phyloP scores from a whole-genome alignment of 23 tunicate genomes.

The Aplidium turbinatum region DNA sequence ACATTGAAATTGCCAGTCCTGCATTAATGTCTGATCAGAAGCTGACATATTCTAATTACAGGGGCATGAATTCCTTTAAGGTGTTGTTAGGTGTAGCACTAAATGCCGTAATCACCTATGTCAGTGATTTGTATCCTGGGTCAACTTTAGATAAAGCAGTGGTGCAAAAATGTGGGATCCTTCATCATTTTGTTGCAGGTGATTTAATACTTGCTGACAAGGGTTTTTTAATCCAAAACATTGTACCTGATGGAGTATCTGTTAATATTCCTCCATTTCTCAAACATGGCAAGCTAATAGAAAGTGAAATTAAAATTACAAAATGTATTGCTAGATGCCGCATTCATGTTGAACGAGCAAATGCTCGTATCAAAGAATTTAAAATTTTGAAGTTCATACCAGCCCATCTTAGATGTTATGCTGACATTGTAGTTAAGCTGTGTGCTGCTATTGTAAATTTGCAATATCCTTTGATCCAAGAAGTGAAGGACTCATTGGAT shows the following conservation, averaged over 20 bases:
- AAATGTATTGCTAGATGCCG: conserved; percentile 13
- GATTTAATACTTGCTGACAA: conserved; percentile 11
- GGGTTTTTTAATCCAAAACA: conserved; percentile 2
- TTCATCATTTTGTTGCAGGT: conserved; percentile 20
- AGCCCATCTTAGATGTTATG: background rate
- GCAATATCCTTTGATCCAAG: conserved; percentile 2
- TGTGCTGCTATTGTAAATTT: conserved; percentile 1
- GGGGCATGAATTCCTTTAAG: background rate
- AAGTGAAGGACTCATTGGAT: no score
- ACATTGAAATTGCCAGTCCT: background rate
- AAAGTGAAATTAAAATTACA: background rate
- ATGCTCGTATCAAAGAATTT: background rate
- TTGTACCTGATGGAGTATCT: background rate
- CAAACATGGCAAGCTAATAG: conserved; percentile 12
- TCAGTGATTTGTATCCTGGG: conserved; percentile 1
- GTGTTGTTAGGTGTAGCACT: background rate
- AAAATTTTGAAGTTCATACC: conserved; percentile 5
- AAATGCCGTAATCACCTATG: background rate
- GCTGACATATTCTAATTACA: background rate
- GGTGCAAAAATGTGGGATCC: conserved; percentile 8
- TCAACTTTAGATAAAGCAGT: background rate
- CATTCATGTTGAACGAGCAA: conserved; percentile 15
- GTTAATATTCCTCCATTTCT: conserved; percentile 10
- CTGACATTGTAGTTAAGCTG: conserved; percentile 1
- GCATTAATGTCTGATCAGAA: background rate